These are phyloP conservation scores for Phoebastria nigripes DNA, from an alignment of 2,797 vertebrate species.

Conservation along the genomic window DNA sequence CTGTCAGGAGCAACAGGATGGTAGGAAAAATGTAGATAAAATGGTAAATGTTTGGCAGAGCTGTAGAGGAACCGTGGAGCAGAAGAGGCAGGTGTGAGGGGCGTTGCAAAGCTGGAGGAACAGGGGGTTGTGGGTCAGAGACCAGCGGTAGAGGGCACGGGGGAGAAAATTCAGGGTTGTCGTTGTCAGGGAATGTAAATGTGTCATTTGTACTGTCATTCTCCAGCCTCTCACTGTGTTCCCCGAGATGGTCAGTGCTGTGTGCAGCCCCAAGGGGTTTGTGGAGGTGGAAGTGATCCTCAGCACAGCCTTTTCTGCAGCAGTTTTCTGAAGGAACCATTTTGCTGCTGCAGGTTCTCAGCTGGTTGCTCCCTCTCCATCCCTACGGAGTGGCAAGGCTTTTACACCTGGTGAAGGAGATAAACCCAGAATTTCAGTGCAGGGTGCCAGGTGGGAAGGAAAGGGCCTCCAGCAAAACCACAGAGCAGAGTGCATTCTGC, in stretches of 20 bases:
- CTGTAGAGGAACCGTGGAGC: neutral
- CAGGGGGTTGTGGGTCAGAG: neutral
- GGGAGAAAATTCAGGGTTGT: neutral
- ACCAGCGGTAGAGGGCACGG: neutral
- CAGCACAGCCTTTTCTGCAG: neutral
- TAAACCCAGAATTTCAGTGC: neutral
- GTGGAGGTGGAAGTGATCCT: neutral
- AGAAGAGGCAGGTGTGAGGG: neutral
- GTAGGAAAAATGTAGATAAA: neutral
- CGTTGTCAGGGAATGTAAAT: neutral
- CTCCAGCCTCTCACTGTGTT: neutral
- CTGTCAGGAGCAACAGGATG: neutral
- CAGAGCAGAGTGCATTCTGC: neutral
- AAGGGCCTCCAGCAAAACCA: neutral
- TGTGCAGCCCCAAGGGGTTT: neutral
- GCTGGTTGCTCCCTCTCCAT: constrained; percentile 2
- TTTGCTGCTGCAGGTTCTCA: constrained; percentile 41
- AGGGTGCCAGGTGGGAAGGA: neutral
- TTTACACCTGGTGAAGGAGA: neutral
- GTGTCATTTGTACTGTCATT: neutral
- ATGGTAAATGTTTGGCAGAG: neutral
- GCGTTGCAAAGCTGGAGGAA: neutral
- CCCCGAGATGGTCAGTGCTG: neutral
- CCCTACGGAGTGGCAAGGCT: neutral
- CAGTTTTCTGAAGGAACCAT: constrained; percentile 4